Base-by-base conservation (phyloP, 2,888 invertebrate species). In the Theretra japonica region DNA sequence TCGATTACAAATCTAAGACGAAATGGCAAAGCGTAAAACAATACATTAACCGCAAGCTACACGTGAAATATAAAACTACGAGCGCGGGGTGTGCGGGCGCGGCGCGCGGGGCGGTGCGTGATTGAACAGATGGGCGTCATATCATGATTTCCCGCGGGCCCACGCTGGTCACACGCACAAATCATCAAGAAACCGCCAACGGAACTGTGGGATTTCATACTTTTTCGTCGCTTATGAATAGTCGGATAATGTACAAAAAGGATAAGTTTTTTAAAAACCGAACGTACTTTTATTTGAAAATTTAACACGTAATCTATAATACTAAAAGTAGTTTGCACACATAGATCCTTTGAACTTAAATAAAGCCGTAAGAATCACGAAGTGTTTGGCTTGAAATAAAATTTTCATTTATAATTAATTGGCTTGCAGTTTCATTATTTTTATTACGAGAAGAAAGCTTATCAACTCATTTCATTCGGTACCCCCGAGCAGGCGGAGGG, bases 121-220 rank as follows among this genome's bases (percentile, higher is more conserved):
- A 80, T 79, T 73, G 79, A 77, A 79, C 75, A 79, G 74, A 80
- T 82, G 81, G 77, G 71, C 78, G 79, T 76, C 82, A 80, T 79
- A 76, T 72, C 73, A 76, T 84, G 84, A 88, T 88, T 87, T 87
- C 87, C 88, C 80, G 76, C 72, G 82, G 82, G 82, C 72, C 69
- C 65, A 73, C 76, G 73, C 65, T 72, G 30, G 73, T 70, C 77
- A 74, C 74, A 76, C 73, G 74, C 74, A 74, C 75, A 72, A 70
- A 74, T 77, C 73, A 70, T 41, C 75, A 77, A 76, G n/a, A 53
- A n/a, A 53, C 50, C 68, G 68, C 25, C 17, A 25, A 50, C 15
- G n/a, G 25, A 50, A 25, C 28, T 25, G 19, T 30, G 11, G 25
- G 28, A 21, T 69, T 48, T 19, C 28, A 60, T 60, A 7, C 59